These are phyloP conservation scores for Actenoides hombroni DNA, from an alignment of 2,113 vertebrate genomes.

Conservation along the genomic window DNA sequence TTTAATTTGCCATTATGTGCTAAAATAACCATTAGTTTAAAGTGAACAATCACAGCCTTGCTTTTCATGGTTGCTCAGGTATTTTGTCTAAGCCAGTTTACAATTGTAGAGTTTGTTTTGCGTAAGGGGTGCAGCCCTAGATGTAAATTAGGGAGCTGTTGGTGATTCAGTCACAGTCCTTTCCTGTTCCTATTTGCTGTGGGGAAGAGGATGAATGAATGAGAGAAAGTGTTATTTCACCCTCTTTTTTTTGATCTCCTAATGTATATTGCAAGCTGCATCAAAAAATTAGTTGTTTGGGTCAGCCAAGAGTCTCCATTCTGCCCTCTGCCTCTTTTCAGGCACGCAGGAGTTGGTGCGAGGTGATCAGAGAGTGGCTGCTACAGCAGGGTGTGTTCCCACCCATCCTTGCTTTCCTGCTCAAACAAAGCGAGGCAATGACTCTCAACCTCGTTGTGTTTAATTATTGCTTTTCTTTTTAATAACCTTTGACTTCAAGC, in stretches of 20 bases:
- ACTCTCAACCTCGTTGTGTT: not conserved
- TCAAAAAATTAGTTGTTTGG: not conserved
- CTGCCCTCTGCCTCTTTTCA: not conserved
- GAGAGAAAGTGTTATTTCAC: not conserved
- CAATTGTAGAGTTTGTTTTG: constrained; percentile 25
- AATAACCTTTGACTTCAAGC: not conserved
- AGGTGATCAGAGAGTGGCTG: not conserved
- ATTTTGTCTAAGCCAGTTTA: constrained; percentile 21
- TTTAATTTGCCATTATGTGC: constrained; percentile 68
- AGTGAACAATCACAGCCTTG: constrained; percentile 24
- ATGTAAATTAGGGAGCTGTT: not conserved
- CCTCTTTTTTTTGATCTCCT: not conserved
- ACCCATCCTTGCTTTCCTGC: not conserved
- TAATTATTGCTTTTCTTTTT: not conserved
- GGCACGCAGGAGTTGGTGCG: accelerated
- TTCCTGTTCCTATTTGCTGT: not conserved
- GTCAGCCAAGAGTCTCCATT: not conserved
- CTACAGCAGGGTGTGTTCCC: not conserved
- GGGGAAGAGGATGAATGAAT: not conserved
- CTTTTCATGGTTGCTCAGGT: constrained; percentile 22
- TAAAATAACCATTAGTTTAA: constrained; percentile 52
- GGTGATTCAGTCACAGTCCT: not conserved
- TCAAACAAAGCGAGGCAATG: not conserved
- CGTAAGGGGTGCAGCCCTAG: not conserved
- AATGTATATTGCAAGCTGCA: not conserved